Conservation (phyloP, 2,113 vertebrate species). For the Alosa alosa region DNA sequence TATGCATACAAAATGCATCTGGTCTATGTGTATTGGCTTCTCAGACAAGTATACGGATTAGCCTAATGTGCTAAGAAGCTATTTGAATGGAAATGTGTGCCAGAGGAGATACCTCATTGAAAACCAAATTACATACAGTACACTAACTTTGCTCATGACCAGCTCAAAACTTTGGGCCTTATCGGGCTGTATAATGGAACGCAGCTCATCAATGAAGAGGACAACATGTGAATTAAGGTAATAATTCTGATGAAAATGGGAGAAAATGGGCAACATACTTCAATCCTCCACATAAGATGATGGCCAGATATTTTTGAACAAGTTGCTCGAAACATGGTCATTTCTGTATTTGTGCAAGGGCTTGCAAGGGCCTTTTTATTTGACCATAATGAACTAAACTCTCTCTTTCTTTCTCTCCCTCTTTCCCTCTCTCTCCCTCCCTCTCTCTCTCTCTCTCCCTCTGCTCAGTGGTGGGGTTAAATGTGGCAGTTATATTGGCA, state of each 20-base stretch:
- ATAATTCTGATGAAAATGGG: not conserved
- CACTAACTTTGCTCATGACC: not conserved
- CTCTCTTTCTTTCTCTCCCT: slow-evolving; percentile 16
- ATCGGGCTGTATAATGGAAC: not conserved
- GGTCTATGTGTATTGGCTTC: not conserved
- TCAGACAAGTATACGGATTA: not conserved
- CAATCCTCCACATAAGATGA: not conserved
- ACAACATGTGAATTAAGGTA: not conserved
- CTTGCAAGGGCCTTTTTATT: slow-evolving; percentile 19
- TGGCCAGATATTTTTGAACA: slow-evolving; percentile 18
- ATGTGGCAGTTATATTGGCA: slow-evolving; percentile 97
- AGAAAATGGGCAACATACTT: slow-evolving; percentile 8
- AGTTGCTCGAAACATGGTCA: slow-evolving; percentile 10
- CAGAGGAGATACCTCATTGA: not conserved
- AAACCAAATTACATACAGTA: slow-evolving; percentile 5
- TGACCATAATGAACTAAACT: slow-evolving; percentile 21
- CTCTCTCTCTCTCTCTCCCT: slow-evolving; percentile 44
- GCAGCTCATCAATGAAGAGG: not conserved
- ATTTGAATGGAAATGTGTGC: not conserved
- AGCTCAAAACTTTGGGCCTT: not conserved
- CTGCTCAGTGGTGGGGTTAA: slow-evolving; percentile 70
- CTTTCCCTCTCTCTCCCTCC: slow-evolving; percentile 48
- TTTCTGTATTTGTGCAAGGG: slow-evolving; percentile 19
- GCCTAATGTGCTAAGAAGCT: not conserved
- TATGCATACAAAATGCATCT: not conserved